Conservation (phyloP, 1,140 invertebrate genomes). For the Antheraea mylitta region DNA sequence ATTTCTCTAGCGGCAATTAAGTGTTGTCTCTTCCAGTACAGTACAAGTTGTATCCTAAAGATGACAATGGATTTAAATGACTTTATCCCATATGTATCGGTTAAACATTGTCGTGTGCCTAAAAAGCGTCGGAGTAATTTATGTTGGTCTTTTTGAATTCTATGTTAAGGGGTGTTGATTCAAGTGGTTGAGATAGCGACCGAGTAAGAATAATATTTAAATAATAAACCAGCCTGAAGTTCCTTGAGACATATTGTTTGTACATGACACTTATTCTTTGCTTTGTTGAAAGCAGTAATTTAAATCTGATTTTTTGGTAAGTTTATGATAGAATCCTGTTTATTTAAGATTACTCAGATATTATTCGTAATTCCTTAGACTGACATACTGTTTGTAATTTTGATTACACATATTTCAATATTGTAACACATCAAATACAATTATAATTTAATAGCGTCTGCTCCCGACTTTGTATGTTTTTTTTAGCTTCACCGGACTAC, state of each 20-base stretch:
- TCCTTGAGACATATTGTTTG: slow-evolving; percentile 28
- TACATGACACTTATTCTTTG: slow-evolving; percentile 31
- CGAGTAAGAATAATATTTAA: slow-evolving; percentile 38
- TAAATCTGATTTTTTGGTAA: not conserved
- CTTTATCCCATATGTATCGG: slow-evolving; percentile 60
- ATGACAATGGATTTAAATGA: slow-evolving; percentile 75
- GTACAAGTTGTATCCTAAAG: slow-evolving; percentile 46
- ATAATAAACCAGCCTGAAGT: slow-evolving; percentile 26
- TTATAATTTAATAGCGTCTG: no score
- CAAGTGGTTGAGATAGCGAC: slow-evolving; percentile 44
- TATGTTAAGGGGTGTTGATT: slow-evolving; percentile 41
- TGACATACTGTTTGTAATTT: no score
- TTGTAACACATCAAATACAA: no score
- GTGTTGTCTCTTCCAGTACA: slow-evolving; percentile 30
- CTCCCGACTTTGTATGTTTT: no score
- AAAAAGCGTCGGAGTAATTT: slow-evolving; percentile 56
- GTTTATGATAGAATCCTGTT: no score
- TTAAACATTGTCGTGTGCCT: slow-evolving; percentile 44
- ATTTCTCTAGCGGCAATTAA: slow-evolving; percentile 18
- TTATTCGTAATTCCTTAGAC: no score
- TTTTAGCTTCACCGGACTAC: no score
- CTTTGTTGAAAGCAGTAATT: slow-evolving; percentile 8
- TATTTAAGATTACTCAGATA: no score
- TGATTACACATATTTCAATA: no score
- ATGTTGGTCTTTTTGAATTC: slow-evolving; percentile 49